Conservation (phyloP, 2,888 invertebrate genomes). For the Trichacis sp. region DNA sequence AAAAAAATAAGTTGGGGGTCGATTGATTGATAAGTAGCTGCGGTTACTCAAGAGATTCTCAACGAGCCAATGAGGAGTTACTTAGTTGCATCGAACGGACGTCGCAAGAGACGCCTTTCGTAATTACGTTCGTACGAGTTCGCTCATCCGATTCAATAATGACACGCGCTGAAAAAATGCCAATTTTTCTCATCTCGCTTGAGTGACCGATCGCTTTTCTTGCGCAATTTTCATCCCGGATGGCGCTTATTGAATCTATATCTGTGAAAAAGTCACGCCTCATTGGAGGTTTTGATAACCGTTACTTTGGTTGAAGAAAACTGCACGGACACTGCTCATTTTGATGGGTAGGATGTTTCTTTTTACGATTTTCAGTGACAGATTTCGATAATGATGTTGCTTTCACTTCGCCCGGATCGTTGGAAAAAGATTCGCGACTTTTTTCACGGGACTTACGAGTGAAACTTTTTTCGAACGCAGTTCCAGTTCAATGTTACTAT, state of each 20-base stretch:
- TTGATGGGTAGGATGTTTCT: neutral
- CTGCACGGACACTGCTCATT: neutral
- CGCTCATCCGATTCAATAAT: neutral
- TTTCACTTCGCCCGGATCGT: constrained; percentile 28
- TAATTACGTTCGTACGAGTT: neutral
- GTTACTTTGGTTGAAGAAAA: neutral
- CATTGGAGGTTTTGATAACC: constrained; percentile 1
- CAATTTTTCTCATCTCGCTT: neutral
- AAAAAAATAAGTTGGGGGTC: neutral
- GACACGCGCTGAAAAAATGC: neutral
- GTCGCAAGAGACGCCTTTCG: neutral
- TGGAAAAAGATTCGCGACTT: neutral
- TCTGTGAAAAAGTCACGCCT: neutral
- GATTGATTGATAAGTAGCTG: too few relatives aligned
- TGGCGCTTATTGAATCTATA: neutral
- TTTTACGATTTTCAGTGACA: neutral
- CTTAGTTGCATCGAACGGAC: neutral
- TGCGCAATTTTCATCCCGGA: neutral
- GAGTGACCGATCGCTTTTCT: neutral
- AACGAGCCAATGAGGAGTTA: too few relatives aligned
- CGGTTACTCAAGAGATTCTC: neutral
- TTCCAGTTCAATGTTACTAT: too few relatives aligned
- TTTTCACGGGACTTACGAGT: too few relatives aligned
- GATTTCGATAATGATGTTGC: constrained; percentile 11
- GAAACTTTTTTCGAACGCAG: neutral